A percentile compares a stretch with the other conserved stretches of the same genome.
Evolutionary conservation across 2,113 vertebrate species (phyloP).

Genomic region (Pollachius pollachius): DNA sequence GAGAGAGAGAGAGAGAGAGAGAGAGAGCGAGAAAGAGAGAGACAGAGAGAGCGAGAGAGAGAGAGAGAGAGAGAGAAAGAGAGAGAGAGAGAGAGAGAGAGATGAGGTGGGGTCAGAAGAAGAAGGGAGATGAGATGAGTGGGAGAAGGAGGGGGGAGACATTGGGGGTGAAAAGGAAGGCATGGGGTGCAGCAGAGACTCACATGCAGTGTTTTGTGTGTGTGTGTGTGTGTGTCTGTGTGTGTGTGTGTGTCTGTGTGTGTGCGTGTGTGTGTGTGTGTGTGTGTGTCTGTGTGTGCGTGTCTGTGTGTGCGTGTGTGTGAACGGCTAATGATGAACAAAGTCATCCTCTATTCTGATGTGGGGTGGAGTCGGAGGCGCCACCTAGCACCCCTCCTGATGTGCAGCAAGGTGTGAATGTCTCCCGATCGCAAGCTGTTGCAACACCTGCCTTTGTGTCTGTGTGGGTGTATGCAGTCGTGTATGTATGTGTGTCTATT

Average conservation of each 20-base stretch:
- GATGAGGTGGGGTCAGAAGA: not conserved
- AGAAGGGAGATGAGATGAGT: not conserved
- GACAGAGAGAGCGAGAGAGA: too few species aligned
- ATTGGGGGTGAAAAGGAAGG: not conserved
- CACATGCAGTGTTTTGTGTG: constrained; percentile 41
- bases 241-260: constrained; percentile 55
- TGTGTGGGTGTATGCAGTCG: constrained; percentile 24
- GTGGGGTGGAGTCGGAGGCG: constrained; percentile 49
- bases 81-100: too few species aligned
- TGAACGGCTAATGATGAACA: constrained; percentile 68
- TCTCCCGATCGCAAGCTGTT: constrained; percentile 64
- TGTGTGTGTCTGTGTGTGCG: too few species aligned
- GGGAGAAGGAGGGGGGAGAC: not conserved
- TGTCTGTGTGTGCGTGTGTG: constrained; percentile 35
- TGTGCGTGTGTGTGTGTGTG: too few species aligned
- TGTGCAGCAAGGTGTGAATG: constrained; percentile 58
- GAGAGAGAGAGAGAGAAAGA: too few species aligned
- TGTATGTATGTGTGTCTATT: not conserved
- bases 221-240: constrained; percentile 29
- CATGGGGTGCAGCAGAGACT: constrained; percentile 9
- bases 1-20: too few species aligned
- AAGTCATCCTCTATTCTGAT: constrained; percentile 45
- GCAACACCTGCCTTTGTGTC: constrained; percentile 47
- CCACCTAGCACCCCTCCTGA: constrained; percentile 60
- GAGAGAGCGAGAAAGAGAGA: too few species aligned